phyloP scores from a whole-genome alignment of 2,888 invertebrate genomes.

The Dyspetes luteomarginatus region DNA sequence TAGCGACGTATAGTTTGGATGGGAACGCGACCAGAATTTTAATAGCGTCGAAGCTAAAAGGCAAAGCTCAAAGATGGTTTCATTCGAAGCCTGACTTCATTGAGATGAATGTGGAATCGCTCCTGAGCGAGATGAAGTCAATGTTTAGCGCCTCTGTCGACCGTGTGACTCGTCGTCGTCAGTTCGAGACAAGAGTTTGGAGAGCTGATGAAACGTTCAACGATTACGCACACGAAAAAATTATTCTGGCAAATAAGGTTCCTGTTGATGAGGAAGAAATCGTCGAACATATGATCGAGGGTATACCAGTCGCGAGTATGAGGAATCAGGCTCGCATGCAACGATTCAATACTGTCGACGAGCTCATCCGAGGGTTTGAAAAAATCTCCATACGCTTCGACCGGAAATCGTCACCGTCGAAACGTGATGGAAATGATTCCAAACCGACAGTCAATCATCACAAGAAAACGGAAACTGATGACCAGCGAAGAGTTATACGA shows the following conservation, averaged over 20 bases:
- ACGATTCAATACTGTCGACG: slow-evolving; percentile 22
- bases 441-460: not conserved
- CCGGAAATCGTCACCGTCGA: not conserved
- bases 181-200: slow-evolving; percentile 61
- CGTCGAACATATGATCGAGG: slow-evolving; percentile 64
- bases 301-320: slow-evolving; percentile 56
- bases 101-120: slow-evolving; percentile 43
- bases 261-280: slow-evolving; percentile 60
- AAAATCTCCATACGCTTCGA: slow-evolving; percentile 32
- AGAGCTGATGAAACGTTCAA: slow-evolving; percentile 54
- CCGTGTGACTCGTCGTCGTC: slow-evolving; percentile 36
- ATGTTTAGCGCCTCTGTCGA: slow-evolving; percentile 57
- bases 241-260: slow-evolving; percentile 60
- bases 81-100: slow-evolving; percentile 58
- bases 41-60: slow-evolving; percentile 56
- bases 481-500: not conserved
- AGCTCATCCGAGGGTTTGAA: slow-evolving; percentile 38
- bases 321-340: slow-evolving; percentile 59
- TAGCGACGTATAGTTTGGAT: slow-evolving; percentile 42
- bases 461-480: too few species aligned
- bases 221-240: slow-evolving; percentile 65
- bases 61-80: slow-evolving; percentile 56
- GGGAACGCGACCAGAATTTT: slow-evolving; percentile 52
- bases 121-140: slow-evolving; percentile 46
- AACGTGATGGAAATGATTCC: not conserved